Conservation (phyloP, 2,113 vertebrate species). For the Chaetorhynchus papuensis region DNA sequence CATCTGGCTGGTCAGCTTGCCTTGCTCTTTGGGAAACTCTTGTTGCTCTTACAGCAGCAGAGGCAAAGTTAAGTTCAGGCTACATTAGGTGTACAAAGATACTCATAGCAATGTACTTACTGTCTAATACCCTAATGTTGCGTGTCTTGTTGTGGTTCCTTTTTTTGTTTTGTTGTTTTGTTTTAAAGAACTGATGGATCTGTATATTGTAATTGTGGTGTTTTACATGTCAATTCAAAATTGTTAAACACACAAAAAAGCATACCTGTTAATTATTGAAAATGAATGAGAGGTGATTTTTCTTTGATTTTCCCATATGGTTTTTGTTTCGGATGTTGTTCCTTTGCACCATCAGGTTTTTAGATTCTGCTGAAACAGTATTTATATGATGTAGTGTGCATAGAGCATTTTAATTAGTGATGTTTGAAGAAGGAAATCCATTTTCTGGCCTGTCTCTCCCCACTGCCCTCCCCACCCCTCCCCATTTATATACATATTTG, state of each 20-base stretch:
- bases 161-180: slow-evolving; percentile 77
- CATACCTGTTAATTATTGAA: slow-evolving; percentile 66
- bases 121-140: slow-evolving; percentile 89
- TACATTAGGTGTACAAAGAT: slow-evolving; percentile 63
- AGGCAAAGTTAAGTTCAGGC: slow-evolving; percentile 52
- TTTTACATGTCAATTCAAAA: slow-evolving; percentile 88
- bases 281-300: slow-evolving; percentile 61
- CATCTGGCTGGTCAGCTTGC: slow-evolving; percentile 40
- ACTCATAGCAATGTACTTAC: slow-evolving; percentile 75
- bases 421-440: slow-evolving; percentile 40
- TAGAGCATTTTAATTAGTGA: slow-evolving; percentile 45
- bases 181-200: slow-evolving; percentile 86
- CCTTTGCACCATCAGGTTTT: slow-evolving; percentile 42
- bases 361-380: slow-evolving; percentile 38
- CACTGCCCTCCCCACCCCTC: neutral
- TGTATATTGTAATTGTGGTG: slow-evolving; percentile 93
- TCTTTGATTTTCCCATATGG: slow-evolving; percentile 45
- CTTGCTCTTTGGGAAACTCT: slow-evolving; percentile 56
- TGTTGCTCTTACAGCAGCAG: slow-evolving; percentile 35
- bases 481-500: neutral
- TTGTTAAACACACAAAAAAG: slow-evolving; percentile 62
- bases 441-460: slow-evolving; percentile 28
- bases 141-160: slow-evolving; percentile 88
- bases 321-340: slow-evolving; percentile 54
- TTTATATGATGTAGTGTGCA: slow-evolving; percentile 23